phyloP scores from a whole-genome alignment of 2,113 vertebrate genomes.

The Phoenicopterus ruber region DNA sequence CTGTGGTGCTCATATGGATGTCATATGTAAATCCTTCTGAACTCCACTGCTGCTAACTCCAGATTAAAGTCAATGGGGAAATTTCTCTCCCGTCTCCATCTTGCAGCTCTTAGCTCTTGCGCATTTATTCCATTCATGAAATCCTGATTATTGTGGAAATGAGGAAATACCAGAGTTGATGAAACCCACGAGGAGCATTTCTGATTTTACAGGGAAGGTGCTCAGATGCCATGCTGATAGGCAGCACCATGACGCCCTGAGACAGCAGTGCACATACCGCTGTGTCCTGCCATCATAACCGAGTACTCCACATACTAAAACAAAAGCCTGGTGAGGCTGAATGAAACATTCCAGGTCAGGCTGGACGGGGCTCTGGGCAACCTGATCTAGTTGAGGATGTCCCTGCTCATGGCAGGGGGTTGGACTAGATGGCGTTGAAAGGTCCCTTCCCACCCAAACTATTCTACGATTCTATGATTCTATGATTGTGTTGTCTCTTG shows the following conservation, averaged over 20 bases:
- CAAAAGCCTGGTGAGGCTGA: too few species aligned
- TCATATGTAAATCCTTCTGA: constrained; percentile 37
- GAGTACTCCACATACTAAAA: not conserved
- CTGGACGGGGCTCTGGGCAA: too few species aligned
- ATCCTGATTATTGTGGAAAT: not conserved
- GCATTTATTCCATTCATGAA: not conserved
- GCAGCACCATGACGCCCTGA: not conserved
- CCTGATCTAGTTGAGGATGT: too few species aligned
- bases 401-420: too few species aligned
- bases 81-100: not conserved
- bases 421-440: too few species aligned
- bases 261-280: not conserved
- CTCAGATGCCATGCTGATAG: not conserved
- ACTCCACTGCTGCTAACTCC: not conserved
- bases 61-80: not conserved
- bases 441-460: too few species aligned
- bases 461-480: too few species aligned
- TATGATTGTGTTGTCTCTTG: not conserved
- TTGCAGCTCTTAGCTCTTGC: not conserved
- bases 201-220: not conserved
- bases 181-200: not conserved
- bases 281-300: not conserved
- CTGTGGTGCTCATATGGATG: constrained; percentile 40
- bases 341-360: too few species aligned
- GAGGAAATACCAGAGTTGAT: not conserved